Evolutionary conservation across 2,888 invertebrate genomes (phyloP).

Genomic region (Eristalis tenax): DNA sequence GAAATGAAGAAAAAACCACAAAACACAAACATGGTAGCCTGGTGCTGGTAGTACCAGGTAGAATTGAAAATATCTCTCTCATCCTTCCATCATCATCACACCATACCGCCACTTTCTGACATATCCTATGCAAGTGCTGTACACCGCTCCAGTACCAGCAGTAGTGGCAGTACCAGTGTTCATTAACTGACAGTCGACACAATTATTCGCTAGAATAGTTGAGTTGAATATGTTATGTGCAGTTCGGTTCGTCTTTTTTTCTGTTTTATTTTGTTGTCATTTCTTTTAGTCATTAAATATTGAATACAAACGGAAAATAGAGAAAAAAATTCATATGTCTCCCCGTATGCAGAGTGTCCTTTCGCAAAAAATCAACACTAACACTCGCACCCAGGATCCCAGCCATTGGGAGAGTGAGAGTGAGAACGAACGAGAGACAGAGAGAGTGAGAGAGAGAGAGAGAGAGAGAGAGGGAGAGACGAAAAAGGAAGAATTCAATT

Average conservation of each 20-base stretch:
- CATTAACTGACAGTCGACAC: constrained; percentile 71
- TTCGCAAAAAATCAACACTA: constrained; percentile 13
- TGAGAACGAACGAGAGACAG: too few species aligned
- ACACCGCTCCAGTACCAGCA: not conserved
- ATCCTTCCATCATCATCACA: constrained; percentile 60
- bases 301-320: constrained; percentile 59
- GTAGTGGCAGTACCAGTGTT: constrained; percentile 33
- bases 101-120: constrained; percentile 29
- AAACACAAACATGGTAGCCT: constrained; percentile 39
- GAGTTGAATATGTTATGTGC: constrained; percentile 55
- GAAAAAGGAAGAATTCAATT: constrained; percentile 52
- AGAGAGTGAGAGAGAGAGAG: not conserved
- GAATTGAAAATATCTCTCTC: constrained; percentile 64
- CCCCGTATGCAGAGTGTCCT: constrained; percentile 56
- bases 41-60: constrained; percentile 8
- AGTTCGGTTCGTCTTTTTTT: constrained; percentile 10
- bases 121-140: constrained; percentile 45
- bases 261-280: not conserved
- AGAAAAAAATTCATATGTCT: constrained; percentile 27
- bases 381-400: not conserved
- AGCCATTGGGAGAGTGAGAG: not conserved
- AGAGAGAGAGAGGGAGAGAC: constrained; percentile 3
- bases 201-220: constrained; percentile 68
- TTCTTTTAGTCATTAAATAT: constrained; percentile 66
- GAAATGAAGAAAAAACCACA: constrained; percentile 33